Evolutionary conservation across 1,140 invertebrate genomes (phyloP).

Genomic region (Papilio glaucus): DNA sequence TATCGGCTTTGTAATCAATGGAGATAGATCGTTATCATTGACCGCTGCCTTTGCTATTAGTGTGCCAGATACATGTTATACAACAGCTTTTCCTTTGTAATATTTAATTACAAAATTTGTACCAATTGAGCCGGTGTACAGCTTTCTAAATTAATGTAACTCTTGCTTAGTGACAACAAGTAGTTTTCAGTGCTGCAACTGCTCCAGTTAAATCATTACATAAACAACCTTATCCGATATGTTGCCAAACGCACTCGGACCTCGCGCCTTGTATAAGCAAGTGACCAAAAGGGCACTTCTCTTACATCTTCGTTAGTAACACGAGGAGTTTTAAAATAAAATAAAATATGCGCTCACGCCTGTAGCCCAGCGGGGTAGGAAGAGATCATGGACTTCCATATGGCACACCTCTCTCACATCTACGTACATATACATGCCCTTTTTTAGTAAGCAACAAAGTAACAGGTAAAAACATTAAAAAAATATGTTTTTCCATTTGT

Average conservation of each 20-base stretch:
- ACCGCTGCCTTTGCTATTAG: neutral
- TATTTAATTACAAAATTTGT: slow-evolving; percentile 33
- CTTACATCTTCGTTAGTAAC: neutral
- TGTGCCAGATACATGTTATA: neutral
- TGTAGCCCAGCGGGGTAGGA: too few species aligned
- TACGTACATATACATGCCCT: too few species aligned
- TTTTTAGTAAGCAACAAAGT: too few species aligned
- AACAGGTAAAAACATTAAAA: neutral
- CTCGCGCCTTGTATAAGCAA: neutral
- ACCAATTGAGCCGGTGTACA: slow-evolving; percentile 21
- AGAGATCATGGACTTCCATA: too few species aligned
- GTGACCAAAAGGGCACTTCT: neutral
- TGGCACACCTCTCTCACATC: too few species aligned
- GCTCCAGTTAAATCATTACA: slow-evolving; percentile 46
- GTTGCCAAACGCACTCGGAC: slow-evolving; percentile 33
- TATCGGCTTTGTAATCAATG: neutral
- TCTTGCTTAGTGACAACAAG: slow-evolving; percentile 38
- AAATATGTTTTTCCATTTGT: neutral
- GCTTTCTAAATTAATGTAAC: slow-evolving; percentile 37
- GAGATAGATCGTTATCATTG: too few species aligned
- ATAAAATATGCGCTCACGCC: too few species aligned
- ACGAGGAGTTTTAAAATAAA: too few species aligned
- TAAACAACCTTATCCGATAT: slow-evolving; percentile 43
- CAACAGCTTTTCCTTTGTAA: slow-evolving; percentile 31
- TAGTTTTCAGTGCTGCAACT: slow-evolving; percentile 41